phyloP scores from a whole-genome alignment of 2,113 vertebrate species.

The Alligator sinensis region DNA sequence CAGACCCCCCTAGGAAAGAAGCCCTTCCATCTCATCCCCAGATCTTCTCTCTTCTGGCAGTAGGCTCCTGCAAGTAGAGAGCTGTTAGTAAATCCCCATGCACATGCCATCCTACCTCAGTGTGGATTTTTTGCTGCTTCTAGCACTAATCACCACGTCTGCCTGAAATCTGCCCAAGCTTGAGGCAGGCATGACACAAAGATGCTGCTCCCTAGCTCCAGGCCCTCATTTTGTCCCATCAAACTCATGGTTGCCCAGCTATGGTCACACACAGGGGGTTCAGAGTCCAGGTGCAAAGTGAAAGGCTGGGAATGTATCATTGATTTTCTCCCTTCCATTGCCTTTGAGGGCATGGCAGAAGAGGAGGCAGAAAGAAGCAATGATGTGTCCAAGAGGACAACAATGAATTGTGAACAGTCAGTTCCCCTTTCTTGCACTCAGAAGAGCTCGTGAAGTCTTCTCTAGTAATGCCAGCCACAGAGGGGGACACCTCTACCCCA shows the following conservation, averaged over 20 bases:
- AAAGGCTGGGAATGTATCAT: not conserved
- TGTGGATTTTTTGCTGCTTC: not conserved
- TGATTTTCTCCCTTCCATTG: not conserved
- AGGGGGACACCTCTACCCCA: no score
- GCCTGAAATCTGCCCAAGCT: accelerated
- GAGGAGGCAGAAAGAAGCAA: no score
- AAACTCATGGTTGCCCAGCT: not conserved
- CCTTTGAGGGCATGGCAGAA: not conserved
- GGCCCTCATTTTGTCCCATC: not conserved
- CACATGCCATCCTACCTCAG: no score
- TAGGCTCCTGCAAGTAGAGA: not conserved
- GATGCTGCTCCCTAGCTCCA: not conserved
- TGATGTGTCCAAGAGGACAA: not conserved
- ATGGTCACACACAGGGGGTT: not conserved
- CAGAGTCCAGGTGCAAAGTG: not conserved
- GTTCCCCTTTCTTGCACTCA: no score
- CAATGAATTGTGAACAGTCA: not conserved
- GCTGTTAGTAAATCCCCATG: not conserved
- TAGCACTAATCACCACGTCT: not conserved
- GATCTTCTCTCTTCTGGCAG: accelerated
- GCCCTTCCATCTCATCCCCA: not conserved
- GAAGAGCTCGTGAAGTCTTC: no score
- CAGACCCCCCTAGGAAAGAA: not conserved
- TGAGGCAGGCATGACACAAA: not conserved
- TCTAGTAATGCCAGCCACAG: no score